Evolutionary conservation across 1,140 invertebrate species (phyloP).

Genomic region (Tetramorium parvispinum): DNA sequence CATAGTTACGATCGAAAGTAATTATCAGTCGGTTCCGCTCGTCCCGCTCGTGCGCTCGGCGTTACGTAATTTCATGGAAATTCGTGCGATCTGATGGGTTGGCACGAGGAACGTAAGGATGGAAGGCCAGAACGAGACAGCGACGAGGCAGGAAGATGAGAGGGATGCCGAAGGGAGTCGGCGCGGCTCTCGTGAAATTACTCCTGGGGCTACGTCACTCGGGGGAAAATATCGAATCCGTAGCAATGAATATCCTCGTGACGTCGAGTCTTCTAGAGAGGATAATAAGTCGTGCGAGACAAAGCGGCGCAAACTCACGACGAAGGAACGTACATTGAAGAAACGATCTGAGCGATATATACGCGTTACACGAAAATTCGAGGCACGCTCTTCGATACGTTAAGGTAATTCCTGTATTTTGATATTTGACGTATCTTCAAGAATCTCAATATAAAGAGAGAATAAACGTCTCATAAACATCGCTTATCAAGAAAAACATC

Average conservation of each 20-base stretch:
- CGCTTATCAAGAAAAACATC: not conserved
- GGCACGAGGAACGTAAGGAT: constrained; percentile 22
- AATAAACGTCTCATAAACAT: constrained; percentile 23
- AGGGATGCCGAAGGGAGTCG: constrained; percentile 33
- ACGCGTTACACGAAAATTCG: not conserved
- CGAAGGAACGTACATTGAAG: not conserved
- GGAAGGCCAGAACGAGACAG: constrained; percentile 31
- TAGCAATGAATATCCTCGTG: constrained; percentile 54
- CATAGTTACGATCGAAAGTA: constrained; percentile 77
- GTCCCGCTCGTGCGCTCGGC: constrained; percentile 23
- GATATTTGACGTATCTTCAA: not conserved
- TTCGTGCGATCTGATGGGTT: constrained; percentile 57
- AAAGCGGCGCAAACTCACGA: not conserved
- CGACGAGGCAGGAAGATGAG: constrained; percentile 21
- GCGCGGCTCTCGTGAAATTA: constrained; percentile 52
- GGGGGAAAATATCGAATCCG: constrained; percentile 60
- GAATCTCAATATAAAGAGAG: not conserved
- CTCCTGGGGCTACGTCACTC: constrained; percentile 50
- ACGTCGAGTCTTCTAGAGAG: constrained; percentile 40
- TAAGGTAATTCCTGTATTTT: not conserved
- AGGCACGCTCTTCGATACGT: constrained; percentile 36
- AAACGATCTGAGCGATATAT: constrained; percentile 7
- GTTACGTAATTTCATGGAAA: constrained; percentile 76
- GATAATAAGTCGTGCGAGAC: constrained; percentile 57
- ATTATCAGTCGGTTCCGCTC: constrained; percentile 69